Conservation (phyloP, 2,113 vertebrate species). For the Lynx canadensis region DNA sequence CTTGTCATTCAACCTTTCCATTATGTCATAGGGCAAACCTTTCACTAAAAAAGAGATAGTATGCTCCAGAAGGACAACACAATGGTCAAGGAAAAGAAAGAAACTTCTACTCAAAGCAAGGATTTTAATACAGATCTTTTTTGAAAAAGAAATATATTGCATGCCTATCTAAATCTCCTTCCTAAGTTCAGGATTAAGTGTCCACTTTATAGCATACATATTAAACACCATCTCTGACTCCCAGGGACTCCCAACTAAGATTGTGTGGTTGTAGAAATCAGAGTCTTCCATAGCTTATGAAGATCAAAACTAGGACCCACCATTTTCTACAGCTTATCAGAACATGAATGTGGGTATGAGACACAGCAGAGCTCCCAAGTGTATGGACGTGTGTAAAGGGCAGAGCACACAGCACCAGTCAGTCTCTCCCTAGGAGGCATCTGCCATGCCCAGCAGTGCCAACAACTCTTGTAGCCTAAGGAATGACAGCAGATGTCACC, state of each 20-base stretch:
- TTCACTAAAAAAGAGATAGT: neutral
- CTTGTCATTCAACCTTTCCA: neutral
- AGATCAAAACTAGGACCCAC: neutral
- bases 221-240: neutral
- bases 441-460: neutral
- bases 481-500: neutral
- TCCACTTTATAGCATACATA: neutral
- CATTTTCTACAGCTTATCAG: neutral
- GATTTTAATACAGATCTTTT: neutral
- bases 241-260: neutral
- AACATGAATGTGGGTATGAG: neutral
- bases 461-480: neutral
- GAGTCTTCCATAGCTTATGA: neutral
- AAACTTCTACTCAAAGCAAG: neutral
- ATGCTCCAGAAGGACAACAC: neutral
- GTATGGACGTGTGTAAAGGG: fast-evolving
- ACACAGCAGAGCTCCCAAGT: neutral
- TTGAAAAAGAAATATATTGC: neutral
- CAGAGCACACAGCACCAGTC: neutral
- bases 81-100: neutral
- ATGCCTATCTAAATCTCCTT: neutral
- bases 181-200: neutral
- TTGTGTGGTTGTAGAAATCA: neutral
- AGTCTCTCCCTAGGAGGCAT: fast-evolving
- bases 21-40: neutral